phyloP scores from a whole-genome alignment of 2,888 invertebrate species.

The Ptychoptera albimana region DNA sequence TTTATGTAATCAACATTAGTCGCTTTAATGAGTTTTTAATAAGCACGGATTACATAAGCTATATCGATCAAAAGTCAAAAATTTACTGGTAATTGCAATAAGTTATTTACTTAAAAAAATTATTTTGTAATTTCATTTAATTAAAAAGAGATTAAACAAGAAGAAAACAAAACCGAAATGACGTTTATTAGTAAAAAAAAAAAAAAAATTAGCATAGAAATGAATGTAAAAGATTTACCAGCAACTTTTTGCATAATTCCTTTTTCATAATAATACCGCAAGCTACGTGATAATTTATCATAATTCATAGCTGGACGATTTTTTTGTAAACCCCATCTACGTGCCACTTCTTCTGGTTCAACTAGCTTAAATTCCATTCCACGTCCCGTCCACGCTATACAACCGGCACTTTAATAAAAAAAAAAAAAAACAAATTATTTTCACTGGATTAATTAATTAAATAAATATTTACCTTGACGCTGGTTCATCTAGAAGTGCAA shows the following conservation, averaged over 20 bases:
- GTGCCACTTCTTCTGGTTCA: conserved; percentile 91
- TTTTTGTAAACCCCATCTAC: conserved; percentile 92
- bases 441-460: background rate
- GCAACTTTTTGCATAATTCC: conserved; percentile 98
- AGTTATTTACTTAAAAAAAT: too few relatives aligned
- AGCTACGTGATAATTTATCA: conserved; percentile 82
- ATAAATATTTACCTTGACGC: conserved; percentile 26
- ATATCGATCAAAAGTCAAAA: too few relatives aligned
- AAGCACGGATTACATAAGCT: too few relatives aligned
- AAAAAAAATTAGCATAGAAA: background rate
- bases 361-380: conserved; percentile 92
- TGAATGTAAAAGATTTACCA: conserved; percentile 31
- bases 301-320: conserved; percentile 97
- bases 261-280: conserved; percentile 94
- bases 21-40: too few relatives aligned
- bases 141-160: too few relatives aligned
- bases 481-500: conserved; percentile 59
- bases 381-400: conserved; percentile 88
- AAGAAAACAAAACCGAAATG: too few relatives aligned
- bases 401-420: conserved; percentile 43
- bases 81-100: too few relatives aligned
- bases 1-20: too few relatives aligned
- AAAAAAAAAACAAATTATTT: background rate
- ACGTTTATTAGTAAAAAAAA: too few relatives aligned
- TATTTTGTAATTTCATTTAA: too few relatives aligned